Percentiles rank a stretch among this genome's conserved stretches.
These are phyloP conservation scores for Montifringilla adamsi DNA, from an alignment of 2,113 vertebrate genomes.

Conservation along the genomic window DNA sequence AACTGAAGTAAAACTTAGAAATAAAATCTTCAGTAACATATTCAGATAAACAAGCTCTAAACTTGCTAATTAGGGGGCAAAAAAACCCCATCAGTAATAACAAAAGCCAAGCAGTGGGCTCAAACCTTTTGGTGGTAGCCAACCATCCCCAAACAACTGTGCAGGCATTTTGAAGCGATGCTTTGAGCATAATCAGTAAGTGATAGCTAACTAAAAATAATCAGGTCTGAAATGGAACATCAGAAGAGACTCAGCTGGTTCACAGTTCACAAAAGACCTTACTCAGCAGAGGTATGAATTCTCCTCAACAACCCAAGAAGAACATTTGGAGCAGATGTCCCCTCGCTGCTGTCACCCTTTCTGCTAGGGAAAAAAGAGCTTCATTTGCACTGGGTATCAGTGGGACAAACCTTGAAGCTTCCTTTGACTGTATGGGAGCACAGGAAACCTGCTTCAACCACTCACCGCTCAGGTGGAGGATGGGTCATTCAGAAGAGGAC, in stretches of 20 bases:
- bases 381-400: neutral
- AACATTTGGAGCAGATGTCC: neutral
- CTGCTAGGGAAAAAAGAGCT: neutral
- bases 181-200: neutral
- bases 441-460: neutral
- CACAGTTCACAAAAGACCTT: neutral
- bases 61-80: neutral
- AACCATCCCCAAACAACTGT: neutral
- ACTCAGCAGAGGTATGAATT: neutral
- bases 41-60: neutral
- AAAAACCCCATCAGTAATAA: neutral
- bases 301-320: neutral
- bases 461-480: neutral
- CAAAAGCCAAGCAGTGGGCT: neutral
- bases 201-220: neutral
- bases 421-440: neutral
- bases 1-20: neutral
- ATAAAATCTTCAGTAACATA: neutral
- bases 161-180: neutral
- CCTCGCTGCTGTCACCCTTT: neutral
- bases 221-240: neutral
- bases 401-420: neutral
- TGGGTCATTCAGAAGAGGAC: neutral
- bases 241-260: neutral
- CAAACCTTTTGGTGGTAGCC: neutral